Conservation (phyloP, 2,888 invertebrate species). For the Nymphalis urticae region DNA sequence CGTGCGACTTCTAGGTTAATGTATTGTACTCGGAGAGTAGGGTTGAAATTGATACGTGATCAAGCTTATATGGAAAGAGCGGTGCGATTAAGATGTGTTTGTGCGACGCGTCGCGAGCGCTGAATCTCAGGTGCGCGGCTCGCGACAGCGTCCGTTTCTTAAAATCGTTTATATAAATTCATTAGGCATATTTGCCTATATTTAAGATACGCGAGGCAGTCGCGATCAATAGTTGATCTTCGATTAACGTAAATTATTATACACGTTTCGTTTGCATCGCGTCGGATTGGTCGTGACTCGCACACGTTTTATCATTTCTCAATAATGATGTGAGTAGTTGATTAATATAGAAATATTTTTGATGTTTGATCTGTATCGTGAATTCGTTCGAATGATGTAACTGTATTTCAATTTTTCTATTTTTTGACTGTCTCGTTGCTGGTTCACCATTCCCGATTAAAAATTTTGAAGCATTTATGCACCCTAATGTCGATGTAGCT, state of each 20-base stretch:
- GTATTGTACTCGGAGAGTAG: conserved; percentile 57
- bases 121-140: conserved; percentile 70
- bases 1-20: conserved; percentile 41
- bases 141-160: conserved; percentile 42
- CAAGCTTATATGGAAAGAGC: conserved; percentile 42
- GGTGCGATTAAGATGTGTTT: conserved; percentile 51
- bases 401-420: conserved; percentile 69
- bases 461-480: conserved; percentile 78
- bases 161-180: conserved; percentile 42
- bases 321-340: conserved; percentile 71
- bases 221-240: conserved; percentile 33
- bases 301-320: conserved; percentile 62
- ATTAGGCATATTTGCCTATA: conserved; percentile 22
- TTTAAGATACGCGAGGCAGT: conserved; percentile 40
- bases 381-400: conserved; percentile 67
- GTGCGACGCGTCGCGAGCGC: conserved; percentile 58
- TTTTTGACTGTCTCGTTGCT: conserved; percentile 65
- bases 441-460: conserved; percentile 61
- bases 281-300: conserved; percentile 49
- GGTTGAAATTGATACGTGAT: conserved; percentile 71
- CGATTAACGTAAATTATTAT: conserved; percentile 2
- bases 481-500: conserved; percentile 73
- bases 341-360: conserved; percentile 77
- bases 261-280: conserved; percentile 13
- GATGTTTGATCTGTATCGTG: conserved; percentile 78